Evolutionary conservation across 2,888 invertebrate species (phyloP).

Genomic region (Micropterix aruncella): DNA sequence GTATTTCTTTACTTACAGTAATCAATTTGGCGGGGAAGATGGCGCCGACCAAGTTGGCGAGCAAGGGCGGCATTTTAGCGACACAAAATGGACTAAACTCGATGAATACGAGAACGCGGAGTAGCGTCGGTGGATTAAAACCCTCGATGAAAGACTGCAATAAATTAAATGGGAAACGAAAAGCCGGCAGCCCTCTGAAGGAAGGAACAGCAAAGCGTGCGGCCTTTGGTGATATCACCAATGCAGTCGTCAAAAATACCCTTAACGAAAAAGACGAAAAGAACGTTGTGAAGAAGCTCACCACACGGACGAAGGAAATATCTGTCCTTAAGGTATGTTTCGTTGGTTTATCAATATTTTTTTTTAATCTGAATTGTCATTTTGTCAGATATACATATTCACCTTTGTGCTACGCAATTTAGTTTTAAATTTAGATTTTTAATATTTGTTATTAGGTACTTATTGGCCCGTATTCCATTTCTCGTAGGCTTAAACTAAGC

Average conservation of each 20-base stretch:
- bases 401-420: no score
- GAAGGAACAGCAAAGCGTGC: slow-evolving; percentile 64
- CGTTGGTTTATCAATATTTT: no score
- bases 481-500: no score
- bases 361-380: slow-evolving; percentile 1
- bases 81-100: slow-evolving; percentile 32
- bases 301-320: slow-evolving; percentile 33
- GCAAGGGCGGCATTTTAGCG: slow-evolving; percentile 32
- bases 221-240: slow-evolving; percentile 78
- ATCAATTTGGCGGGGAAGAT: no score
- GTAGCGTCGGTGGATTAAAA: slow-evolving; percentile 30
- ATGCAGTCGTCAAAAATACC: slow-evolving; percentile 38
- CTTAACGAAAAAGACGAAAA: slow-evolving; percentile 27
- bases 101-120: slow-evolving; percentile 48
- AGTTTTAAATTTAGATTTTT: no score
- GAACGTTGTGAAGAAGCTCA: slow-evolving; percentile 33
- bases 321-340: slow-evolving; percentile 29
- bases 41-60: slow-evolving; percentile 49
- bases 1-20: no score
- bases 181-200: slow-evolving; percentile 68
- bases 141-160: slow-evolving; percentile 24
- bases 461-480: no score
- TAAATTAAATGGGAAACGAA: slow-evolving; percentile 54
- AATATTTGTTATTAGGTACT: no score
- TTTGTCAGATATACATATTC: no score